phyloP scores from a whole-genome alignment of 2,113 vertebrate genomes.

The Crypturellus undulatus region DNA sequence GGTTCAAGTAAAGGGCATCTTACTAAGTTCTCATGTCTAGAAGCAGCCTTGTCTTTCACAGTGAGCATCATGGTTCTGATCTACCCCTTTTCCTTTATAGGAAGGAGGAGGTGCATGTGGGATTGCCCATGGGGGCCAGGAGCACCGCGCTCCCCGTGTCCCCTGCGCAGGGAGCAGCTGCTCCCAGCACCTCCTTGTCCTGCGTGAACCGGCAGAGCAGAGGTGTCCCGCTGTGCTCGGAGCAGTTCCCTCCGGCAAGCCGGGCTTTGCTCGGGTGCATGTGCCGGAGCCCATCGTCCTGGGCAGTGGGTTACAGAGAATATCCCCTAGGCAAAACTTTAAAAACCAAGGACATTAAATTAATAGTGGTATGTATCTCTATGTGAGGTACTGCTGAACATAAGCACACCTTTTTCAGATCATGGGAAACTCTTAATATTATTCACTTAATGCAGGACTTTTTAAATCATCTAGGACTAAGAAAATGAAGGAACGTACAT shows the following conservation, averaged over 20 bases:
- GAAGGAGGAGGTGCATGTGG: neutral
- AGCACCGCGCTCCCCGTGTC: neutral
- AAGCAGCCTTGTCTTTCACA: neutral
- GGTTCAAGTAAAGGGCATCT: slow-evolving; percentile 48
- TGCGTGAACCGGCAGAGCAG: neutral
- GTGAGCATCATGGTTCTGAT: neutral
- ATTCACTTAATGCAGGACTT: neutral
- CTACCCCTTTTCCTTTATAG: neutral
- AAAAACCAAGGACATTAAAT: neutral
- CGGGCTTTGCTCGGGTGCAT: neutral
- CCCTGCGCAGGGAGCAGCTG: neutral
- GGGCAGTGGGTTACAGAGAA: neutral
- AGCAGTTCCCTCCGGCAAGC: neutral
- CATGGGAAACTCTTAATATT: neutral
- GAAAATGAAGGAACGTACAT: neutral
- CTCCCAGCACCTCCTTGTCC: neutral
- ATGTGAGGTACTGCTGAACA: no score
- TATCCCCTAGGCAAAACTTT: neutral
- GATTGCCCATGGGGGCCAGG: fast-evolving
- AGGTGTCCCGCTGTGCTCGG: neutral
- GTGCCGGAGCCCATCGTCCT: neutral
- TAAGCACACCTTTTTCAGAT: no score
- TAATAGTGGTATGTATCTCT: neutral
- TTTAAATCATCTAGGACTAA: neutral
- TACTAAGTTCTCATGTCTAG: slow-evolving; percentile 15